Percentiles rank a stretch among this genome's conserved stretches.
These are phyloP conservation scores for Amblyornis subalaris DNA, from an alignment of 2,113 vertebrate genomes.

Conservation along the genomic window DNA sequence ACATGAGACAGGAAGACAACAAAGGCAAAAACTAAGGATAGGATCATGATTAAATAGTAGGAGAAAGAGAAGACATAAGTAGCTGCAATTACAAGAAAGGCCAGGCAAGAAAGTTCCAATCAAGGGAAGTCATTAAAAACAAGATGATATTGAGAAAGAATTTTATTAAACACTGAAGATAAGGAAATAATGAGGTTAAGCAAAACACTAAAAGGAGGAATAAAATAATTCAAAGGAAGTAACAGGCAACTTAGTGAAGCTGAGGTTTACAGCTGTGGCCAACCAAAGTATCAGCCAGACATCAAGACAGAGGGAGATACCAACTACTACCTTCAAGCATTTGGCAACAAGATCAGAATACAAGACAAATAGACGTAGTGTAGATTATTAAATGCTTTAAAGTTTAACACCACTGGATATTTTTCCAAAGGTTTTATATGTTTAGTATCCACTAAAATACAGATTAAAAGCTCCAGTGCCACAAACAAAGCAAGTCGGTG, in stretches of 20 bases:
- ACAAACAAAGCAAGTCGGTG: not conserved
- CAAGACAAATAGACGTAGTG: not conserved
- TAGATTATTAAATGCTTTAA: not conserved
- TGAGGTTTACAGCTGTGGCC: not conserved
- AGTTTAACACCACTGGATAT: not conserved
- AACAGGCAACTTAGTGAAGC: not conserved
- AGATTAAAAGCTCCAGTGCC: not conserved
- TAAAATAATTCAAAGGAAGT: not conserved
- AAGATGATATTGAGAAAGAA: not conserved
- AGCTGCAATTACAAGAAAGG: not conserved
- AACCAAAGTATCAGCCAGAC: not conserved
- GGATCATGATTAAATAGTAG: not conserved
- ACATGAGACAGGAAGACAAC: not conserved
- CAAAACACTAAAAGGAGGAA: not conserved
- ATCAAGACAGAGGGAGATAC: not conserved
- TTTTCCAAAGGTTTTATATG: not conserved
- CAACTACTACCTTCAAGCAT: not conserved
- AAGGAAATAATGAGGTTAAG: not conserved
- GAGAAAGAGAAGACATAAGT: not conserved
- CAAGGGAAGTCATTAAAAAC: not conserved
- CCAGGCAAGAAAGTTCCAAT: not conserved
- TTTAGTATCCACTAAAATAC: not conserved
- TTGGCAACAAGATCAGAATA: not conserved
- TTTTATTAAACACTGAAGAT: not conserved
- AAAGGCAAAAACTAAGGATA: not conserved